phyloP scores from a whole-genome alignment of 2,113 vertebrate species.

The Alligator sinensis region DNA sequence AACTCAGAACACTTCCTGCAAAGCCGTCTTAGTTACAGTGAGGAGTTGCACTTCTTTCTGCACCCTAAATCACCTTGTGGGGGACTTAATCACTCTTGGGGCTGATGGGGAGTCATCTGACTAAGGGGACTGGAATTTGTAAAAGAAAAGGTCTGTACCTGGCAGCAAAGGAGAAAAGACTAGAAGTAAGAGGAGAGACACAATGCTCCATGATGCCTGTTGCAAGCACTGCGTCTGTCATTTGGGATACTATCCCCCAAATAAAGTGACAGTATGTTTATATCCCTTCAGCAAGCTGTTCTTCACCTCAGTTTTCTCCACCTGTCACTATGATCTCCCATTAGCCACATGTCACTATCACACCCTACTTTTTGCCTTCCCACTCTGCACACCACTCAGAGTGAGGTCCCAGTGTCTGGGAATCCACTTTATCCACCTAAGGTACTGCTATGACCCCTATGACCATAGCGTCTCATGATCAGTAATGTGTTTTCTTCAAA shows the following conservation, averaged over 20 bases:
- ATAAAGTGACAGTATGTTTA: background rate
- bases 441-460: rapidly evolving
- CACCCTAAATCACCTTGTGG: no score
- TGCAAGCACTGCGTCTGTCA: no score
- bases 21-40: no score
- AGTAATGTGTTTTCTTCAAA: background rate
- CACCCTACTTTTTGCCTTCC: background rate
- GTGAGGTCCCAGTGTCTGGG: rapidly evolving
- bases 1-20: no score
- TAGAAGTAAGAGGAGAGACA: no score
- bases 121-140: no score
- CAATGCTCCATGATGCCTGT: no score
- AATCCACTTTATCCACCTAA: background rate
- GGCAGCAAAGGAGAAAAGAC: no score
- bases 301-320: background rate
- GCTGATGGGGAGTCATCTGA: no score
- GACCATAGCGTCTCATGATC: background rate
- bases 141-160: no score
- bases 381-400: rapidly evolving
- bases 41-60: no score
- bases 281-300: background rate
- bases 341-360: rapidly evolving
- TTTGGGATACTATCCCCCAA: background rate
- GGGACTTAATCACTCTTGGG: no score
- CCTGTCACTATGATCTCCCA: rapidly evolving